phyloP scores from a whole-genome alignment of 2,888 invertebrate species.

The Molorchus minor region DNA sequence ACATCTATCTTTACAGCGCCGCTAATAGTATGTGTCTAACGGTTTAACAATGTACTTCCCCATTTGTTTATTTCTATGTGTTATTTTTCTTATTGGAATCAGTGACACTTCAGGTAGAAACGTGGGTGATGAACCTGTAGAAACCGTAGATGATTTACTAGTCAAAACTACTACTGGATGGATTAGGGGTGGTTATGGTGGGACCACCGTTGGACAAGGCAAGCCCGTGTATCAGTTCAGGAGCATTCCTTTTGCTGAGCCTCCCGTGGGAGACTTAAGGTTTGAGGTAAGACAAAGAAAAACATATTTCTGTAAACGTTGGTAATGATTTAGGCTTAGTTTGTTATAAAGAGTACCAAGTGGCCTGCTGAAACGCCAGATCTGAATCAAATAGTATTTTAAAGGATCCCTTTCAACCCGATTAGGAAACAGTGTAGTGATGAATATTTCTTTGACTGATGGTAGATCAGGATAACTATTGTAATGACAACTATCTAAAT shows the following conservation, averaged over 20 bases:
- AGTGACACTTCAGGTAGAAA: constrained; percentile 5
- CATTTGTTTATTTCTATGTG: constrained; percentile 2
- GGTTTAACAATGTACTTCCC: not conserved
- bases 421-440: no score
- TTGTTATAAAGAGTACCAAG: no score
- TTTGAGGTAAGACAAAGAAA: constrained; percentile 39
- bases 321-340: no score
- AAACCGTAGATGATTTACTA: constrained; percentile 11
- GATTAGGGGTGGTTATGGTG: constrained; percentile 27
- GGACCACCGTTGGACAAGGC: not conserved
- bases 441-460: no score
- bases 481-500: no score
- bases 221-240: constrained; percentile 28
- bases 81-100: constrained; percentile 7
- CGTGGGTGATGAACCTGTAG: not conserved
- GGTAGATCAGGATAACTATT: no score
- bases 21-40: no score
- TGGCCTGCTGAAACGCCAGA: no score
- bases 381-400: no score
- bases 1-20: no score
- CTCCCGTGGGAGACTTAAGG: constrained; percentile 36
- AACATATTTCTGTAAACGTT: no score
- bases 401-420: no score
- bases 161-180: constrained; percentile 29
- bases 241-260: constrained; percentile 37